Percentiles rank a stretch among this genome's conserved stretches.
Evolutionary conservation across 2,797 vertebrate genomes (phyloP).

Genomic region (Silurus lanzhouensis): DNA sequence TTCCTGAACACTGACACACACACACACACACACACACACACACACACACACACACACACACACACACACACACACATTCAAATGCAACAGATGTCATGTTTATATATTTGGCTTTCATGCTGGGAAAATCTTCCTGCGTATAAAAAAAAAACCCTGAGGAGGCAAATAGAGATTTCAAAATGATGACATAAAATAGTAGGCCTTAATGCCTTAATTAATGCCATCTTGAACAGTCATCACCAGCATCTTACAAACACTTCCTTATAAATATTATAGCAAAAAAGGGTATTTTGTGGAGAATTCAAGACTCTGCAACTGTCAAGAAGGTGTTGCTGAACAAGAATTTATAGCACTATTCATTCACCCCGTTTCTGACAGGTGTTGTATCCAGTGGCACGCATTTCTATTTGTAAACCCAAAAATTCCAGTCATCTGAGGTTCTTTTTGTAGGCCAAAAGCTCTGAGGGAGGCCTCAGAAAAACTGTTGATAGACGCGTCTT

Average conservation of each 20-base stretch:
- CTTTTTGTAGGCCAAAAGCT: slow-evolving; percentile 6
- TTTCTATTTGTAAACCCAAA: slow-evolving; percentile 20
- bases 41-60: neutral
- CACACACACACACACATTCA: neutral
- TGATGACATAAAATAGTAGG: neutral
- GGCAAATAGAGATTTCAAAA: neutral
- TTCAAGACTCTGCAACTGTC: neutral
- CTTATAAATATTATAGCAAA: neutral
- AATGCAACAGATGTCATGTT: slow-evolving; percentile 43
- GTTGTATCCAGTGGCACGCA: slow-evolving; percentile 11
- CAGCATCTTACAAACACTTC: neutral
- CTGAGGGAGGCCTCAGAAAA: neutral
- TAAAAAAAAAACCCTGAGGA: neutral
- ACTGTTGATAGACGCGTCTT: slow-evolving; percentile 35
- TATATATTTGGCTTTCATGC: slow-evolving; percentile 7
- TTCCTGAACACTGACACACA: neutral
- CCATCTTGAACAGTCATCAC: neutral
- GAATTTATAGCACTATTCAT: slow-evolving; percentile 12
- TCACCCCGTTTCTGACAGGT: slow-evolving; percentile 14
- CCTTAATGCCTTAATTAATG: neutral
- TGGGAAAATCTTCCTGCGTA: slow-evolving; percentile 10
- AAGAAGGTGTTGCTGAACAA: slow-evolving; percentile 7
- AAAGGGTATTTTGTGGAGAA: neutral
- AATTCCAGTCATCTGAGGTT: slow-evolving; percentile 6
- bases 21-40: neutral